A percentile compares a stretch with the other conserved stretches of the same genome.
Conservation (phyloP, 2,888 invertebrate species). For the Julus scanicus region DNA sequence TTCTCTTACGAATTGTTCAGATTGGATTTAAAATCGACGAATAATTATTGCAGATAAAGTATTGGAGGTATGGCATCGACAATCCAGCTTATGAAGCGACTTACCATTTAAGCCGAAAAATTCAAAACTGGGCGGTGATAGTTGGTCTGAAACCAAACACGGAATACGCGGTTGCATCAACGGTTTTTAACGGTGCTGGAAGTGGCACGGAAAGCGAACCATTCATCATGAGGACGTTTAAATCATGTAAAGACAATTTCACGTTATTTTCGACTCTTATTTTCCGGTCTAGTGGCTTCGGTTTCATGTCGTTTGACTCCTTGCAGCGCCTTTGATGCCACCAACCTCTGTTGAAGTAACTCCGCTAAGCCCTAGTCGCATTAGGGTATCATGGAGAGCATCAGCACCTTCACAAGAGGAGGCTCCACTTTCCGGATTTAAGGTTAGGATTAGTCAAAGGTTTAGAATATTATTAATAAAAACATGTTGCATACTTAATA, state of each 20-base stretch:
- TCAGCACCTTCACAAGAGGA: slow-evolving; percentile 90
- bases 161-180: slow-evolving; percentile 92
- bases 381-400: slow-evolving; percentile 92
- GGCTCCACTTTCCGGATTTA: slow-evolving; percentile 93
- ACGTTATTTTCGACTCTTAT: background rate
- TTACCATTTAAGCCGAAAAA: slow-evolving; percentile 86
- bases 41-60: slow-evolving; percentile 75
- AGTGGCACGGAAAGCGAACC: slow-evolving; percentile 96
- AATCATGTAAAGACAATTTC: slow-evolving; percentile 62
- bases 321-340: slow-evolving; percentile 87
- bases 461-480: background rate
- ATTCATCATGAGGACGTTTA: slow-evolving; percentile 71
- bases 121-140: slow-evolving; percentile 86
- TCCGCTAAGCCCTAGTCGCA: slow-evolving; percentile 85
- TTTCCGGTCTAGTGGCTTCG: background rate
- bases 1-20: background rate
- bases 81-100: slow-evolving; percentile 79
- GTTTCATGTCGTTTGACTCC: background rate
- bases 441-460: slow-evolving; percentile 70
- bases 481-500: background rate
- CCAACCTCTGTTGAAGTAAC: slow-evolving; percentile 90
- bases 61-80: slow-evolving; percentile 81
- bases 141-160: slow-evolving; percentile 93
- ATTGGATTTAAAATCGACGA: background rate
- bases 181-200: slow-evolving; percentile 96